Percentiles rank a stretch among this genome's conserved stretches.
Conservation (phyloP, 2,113 vertebrate genomes). For the Mus spicilegus region DNA sequence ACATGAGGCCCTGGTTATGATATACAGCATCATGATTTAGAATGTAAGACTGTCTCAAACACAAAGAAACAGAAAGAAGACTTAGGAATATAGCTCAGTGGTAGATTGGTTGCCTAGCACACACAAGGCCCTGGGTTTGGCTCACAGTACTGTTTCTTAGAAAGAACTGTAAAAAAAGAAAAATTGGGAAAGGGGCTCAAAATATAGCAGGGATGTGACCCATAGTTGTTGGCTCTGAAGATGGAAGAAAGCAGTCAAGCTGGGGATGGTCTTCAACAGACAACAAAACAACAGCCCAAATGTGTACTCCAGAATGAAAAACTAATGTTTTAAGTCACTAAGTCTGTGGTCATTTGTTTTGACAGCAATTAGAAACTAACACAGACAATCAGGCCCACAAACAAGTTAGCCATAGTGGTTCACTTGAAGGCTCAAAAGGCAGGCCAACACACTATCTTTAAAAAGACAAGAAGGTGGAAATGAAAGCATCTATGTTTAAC, state of each 20-base stretch:
- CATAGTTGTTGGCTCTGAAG: background rate
- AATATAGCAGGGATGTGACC: background rate
- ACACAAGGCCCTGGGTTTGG: background rate
- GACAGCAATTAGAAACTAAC: conserved; percentile 46
- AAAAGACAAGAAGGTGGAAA: background rate
- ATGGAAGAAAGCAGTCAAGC: background rate
- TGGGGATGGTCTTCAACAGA: background rate
- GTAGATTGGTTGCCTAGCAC: background rate
- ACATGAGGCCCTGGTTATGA: background rate
- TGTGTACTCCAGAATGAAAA: conserved; percentile 12
- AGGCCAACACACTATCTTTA: background rate
- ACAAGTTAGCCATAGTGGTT: background rate
- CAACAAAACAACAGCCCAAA: background rate
- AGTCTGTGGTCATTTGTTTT: conserved; percentile 13
- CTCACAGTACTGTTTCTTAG: background rate
- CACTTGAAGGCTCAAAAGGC: conserved; percentile 51
- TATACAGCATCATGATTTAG: background rate
- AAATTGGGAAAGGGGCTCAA: background rate
- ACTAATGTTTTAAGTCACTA: conserved; percentile 30
- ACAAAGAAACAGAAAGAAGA: background rate
- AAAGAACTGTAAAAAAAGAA: background rate
- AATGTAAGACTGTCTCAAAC: background rate
- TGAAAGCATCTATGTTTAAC: conserved; percentile 42
- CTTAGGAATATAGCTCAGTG: background rate
- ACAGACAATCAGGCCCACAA: background rate